Base-by-base conservation (phyloP, 2,113 vertebrate genomes). In the Mobula birostris region DNA sequence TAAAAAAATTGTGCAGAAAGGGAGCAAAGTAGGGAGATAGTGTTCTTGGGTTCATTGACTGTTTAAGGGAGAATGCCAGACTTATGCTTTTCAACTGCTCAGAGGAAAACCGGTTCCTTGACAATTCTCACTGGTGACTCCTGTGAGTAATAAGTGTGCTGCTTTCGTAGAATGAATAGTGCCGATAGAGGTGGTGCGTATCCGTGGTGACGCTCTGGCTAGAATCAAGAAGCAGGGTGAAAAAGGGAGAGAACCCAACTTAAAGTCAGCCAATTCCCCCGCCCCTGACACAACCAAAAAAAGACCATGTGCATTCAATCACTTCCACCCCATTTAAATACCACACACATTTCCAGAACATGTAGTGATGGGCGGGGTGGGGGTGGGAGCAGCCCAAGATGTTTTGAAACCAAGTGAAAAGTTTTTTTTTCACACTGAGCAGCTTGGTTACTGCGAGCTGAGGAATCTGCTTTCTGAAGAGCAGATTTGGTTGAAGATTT, bases 251-350 rank as follows among this genome's bases (percentile, higher is more conserved):
- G 61, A 66, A 68, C 14, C 61, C 29, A n/a, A 12, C 12, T 36
- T 32, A 68, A 32, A 90, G 61, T 58, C 85, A 90, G 85, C 61
- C 48, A 90, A 90, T 19, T 8, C 61, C 66, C 29, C 66, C 66
- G n/a, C 63, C 66, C 85, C 85, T 61, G 19, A 61, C 61, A 68
- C 61, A n/a, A 8, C 85, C n/a, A 63, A 32, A n/a, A 12, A 27
- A 66, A 90, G 61, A 90, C 85, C 32, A 7, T 32, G 63, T 15
- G 15, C 32, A 90, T 66, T 66, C 85, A 90, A 32, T 90, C 17
- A 90, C 66, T 90, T 90, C 85, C 85, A 90, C 63, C 85, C 58
- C 61, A 66, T 90, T 90, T 90, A 66, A 90, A 90, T 66, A 90
- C 61, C n/a, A 63, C 61, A 32, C 85, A 66, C 85, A 66, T 90